Conservation (phyloP, 2,888 invertebrate genomes). For the Lasiommata megera region DNA sequence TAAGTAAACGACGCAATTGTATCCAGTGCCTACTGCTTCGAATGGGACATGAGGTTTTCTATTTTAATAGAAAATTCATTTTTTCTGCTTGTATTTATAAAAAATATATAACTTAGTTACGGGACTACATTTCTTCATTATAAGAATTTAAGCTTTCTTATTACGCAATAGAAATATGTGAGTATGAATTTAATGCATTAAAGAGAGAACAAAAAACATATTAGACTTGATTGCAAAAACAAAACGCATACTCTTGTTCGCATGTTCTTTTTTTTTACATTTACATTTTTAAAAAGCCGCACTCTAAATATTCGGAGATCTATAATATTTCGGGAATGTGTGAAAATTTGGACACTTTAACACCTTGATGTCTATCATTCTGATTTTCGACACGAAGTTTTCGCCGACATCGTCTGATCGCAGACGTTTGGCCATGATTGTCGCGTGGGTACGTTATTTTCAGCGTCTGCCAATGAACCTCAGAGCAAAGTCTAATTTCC, state of each 20-base stretch:
- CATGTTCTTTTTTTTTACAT: no score
- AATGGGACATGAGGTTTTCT: not conserved
- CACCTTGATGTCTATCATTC: constrained; percentile 19
- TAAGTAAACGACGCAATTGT: constrained; percentile 22
- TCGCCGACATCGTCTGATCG: not conserved
- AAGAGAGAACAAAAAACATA: no score
- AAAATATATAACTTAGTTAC: no score
- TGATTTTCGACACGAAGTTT: constrained; percentile 7
- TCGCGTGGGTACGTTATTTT: constrained; percentile 52
- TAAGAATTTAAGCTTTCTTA: no score
- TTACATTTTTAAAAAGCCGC: no score
- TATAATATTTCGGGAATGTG: not conserved
- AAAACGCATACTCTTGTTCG: no score
- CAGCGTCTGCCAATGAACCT: constrained; percentile 52
- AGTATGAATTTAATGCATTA: no score
- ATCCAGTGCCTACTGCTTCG: constrained; percentile 15
- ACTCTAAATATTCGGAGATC: no score
- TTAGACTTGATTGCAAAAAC: no score
- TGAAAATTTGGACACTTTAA: constrained; percentile 8
- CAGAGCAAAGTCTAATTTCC: constrained; percentile 26
- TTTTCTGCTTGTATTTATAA: not conserved
- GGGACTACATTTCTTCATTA: no score
- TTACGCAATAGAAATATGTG: no score
- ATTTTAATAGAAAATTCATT: not conserved
- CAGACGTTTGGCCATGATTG: constrained; percentile 36